Evolutionary conservation across 2,888 invertebrate genomes (phyloP).

Genomic region (Chaetogeoica ovagalla): DNA sequence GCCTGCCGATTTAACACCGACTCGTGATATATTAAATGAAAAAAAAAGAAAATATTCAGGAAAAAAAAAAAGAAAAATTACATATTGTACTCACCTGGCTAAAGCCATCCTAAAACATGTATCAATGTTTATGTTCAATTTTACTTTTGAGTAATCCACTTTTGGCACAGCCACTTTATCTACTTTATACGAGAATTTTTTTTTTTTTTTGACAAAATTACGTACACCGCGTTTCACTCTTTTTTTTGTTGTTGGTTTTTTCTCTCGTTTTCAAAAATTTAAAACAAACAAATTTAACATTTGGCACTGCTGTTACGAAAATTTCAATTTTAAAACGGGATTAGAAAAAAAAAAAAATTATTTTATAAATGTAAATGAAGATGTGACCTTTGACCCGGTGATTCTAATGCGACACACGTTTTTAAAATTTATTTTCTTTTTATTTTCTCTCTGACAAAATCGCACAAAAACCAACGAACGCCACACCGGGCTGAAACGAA

Average conservation of each 20-base stretch:
- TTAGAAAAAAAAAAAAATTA: constrained; percentile 1
- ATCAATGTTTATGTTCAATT: constrained; percentile 62
- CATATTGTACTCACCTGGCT: constrained; percentile 64
- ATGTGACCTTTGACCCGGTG: constrained; percentile 42
- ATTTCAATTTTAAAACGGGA: constrained; percentile 17
- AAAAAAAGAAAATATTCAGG: neutral
- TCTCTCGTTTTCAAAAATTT: neutral
- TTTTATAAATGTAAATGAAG: constrained; percentile 12
- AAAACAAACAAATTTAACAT: constrained; percentile 11
- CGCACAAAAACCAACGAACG: constrained; percentile 30
- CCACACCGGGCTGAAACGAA: constrained; percentile 52
- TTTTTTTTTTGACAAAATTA: neutral
- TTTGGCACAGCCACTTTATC: constrained; percentile 60
- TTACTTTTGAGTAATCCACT: constrained; percentile 59
- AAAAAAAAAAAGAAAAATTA: constrained; percentile 53
- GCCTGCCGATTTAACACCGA: neutral
- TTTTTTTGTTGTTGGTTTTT: too few species aligned
- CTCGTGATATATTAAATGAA: neutral
- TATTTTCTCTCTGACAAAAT: constrained; percentile 1
- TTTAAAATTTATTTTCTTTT: too few species aligned
- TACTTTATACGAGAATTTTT: neutral
- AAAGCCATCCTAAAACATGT: constrained; percentile 71
- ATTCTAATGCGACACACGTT: constrained; percentile 44
- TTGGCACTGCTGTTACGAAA: constrained; percentile 37
- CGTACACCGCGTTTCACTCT: constrained; percentile 45